A percentile compares a stretch with the other conserved stretches of the same genome.
phyloP scores from a whole-genome alignment of 2,797 vertebrate species.

The Acrossocheilus fasciatus region DNA sequence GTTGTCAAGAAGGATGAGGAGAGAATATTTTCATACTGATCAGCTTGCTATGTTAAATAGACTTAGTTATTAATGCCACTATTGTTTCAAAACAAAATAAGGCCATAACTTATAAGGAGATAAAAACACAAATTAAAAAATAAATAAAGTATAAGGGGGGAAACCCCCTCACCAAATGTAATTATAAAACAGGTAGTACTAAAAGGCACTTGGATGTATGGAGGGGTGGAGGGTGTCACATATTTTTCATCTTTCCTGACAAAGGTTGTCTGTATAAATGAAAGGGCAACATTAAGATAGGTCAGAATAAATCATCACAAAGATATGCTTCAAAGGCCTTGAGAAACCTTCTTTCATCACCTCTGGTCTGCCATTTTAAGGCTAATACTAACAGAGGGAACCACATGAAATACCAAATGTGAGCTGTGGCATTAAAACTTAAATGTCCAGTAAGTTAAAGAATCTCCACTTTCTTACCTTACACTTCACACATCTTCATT shows the following conservation, averaged over 20 bases:
- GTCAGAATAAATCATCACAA: conserved; percentile 57
- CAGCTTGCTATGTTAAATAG: not conserved
- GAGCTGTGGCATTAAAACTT: conserved; percentile 19
- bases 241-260: conserved; percentile 38
- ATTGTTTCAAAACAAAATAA: conserved; percentile 15
- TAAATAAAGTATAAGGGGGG: not conserved
- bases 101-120: not conserved
- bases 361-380: conserved; percentile 47
- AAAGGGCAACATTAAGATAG: conserved; percentile 48
- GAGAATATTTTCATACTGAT: not conserved
- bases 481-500: conserved; percentile 12
- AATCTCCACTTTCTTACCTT: conserved; percentile 37
- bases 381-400: conserved; percentile 25
- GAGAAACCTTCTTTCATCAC: conserved; percentile 49
- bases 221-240: conserved; percentile 7
- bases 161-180: not conserved
- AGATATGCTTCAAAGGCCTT: conserved; percentile 49
- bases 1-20: not conserved
- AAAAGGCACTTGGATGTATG: not conserved
- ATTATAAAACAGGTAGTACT: not conserved
- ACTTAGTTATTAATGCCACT: not conserved
- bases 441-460: conserved; percentile 22
- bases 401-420: conserved; percentile 15
- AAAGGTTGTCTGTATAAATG: conserved; percentile 40
- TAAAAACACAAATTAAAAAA: not conserved